Evolutionary conservation across 1,140 invertebrate genomes (phyloP).

Genomic region (Drosophila sproati): DNA sequence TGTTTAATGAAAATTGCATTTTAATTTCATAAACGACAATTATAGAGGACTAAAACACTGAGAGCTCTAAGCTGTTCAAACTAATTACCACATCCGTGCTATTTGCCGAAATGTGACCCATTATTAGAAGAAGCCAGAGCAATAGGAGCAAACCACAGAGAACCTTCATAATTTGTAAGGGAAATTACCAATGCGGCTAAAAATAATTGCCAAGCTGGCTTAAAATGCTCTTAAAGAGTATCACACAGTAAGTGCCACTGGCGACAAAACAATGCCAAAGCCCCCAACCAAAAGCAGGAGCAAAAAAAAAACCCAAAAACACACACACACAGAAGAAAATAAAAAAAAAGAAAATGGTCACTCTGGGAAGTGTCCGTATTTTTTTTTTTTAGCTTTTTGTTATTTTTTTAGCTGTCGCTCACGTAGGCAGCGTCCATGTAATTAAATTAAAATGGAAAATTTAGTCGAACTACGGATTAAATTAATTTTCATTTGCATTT

Average conservation of each 20-base stretch:
- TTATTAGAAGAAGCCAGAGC: constrained; percentile 4
- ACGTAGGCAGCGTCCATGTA: constrained; percentile 83
- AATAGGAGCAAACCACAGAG: not conserved
- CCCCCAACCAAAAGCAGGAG: constrained; percentile 15
- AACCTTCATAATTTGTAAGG: constrained; percentile 78
- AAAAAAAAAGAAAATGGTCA: constrained; percentile 64
- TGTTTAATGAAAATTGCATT: constrained; percentile 75
- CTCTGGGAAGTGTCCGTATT: constrained; percentile 60
- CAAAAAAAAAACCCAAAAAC: not conserved
- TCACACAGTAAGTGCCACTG: constrained; percentile 46
- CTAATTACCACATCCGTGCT: constrained; percentile 35
- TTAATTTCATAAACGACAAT: constrained; percentile 75
- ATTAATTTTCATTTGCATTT: constrained; percentile 84
- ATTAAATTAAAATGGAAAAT: constrained; percentile 84
- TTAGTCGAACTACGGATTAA: constrained; percentile 82
- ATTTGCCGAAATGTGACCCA: not conserved
- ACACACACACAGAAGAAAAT: not conserved
- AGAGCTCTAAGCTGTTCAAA: constrained; percentile 8
- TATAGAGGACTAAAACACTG: not conserved
- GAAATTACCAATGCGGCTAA: constrained; percentile 65
- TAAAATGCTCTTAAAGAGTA: constrained; percentile 59
- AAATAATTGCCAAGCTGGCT: constrained; percentile 74
- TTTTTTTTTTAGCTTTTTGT: constrained; percentile 50
- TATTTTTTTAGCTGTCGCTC: constrained; percentile 77
- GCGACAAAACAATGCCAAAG: constrained; percentile 14